Base-by-base conservation (phyloP, 2,797 vertebrate genomes). In the Sebastes ruberrimus region DNA sequence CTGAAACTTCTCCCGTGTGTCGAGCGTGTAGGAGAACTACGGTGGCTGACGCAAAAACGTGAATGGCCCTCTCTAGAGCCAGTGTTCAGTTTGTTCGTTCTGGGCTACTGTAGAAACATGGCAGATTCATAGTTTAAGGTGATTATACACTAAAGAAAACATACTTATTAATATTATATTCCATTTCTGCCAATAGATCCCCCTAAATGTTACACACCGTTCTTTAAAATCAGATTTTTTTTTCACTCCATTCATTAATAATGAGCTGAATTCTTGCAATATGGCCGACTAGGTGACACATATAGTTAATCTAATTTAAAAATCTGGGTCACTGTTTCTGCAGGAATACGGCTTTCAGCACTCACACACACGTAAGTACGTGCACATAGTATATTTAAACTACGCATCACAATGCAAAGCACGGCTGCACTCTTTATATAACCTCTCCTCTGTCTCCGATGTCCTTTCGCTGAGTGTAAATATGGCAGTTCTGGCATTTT, bases 401-500 rank as follows among this genome's bases (percentile, higher is more conserved):
- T 35, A 53, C n/a, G 62, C 76, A 84, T 84, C 13, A 64, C 10
- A 22, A 91, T 86, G 83, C 87, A 78, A 60, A 81, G 82, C 91
- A 88, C 28, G 69, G 11, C 57, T 5, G 28, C 76, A 71, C 62
- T 84, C 72, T 83, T 85, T 83, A 35, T 65, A 81, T 80, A 86
- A 86, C 61, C 82, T 81, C 89, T 81, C 69, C 78, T 78, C 38
- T 35, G 84, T 88, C 88, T 86, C 75, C 63, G 27, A 49, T 86
- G 89, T 93, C 92, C 90, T 92, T 94, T 92, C 75, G 35, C 57
- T 68, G 70, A 71, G 87, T 79, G 72, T 88, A 90, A 89, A 92
- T 92, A 92, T 92, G 93, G 87, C 89, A 86, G 49, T 85, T 87
- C 11, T 95, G 94, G 89, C 93, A 93, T 95, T 94, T 94, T 92